Conservation (phyloP, 2,888 invertebrate species). For the Eudemis profundana region DNA sequence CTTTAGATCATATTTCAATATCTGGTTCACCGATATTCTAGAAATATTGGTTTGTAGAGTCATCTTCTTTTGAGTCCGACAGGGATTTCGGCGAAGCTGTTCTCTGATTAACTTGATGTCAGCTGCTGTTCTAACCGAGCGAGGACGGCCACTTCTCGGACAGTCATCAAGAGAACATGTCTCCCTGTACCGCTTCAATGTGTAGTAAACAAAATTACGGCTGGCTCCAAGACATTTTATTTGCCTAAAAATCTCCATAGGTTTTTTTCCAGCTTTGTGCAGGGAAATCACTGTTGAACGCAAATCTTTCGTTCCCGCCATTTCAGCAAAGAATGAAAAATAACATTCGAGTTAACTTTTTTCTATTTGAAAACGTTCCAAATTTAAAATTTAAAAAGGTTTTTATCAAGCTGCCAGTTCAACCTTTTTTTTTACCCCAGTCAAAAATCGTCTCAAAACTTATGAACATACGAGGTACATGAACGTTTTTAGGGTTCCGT, state of each 20-base stretch:
- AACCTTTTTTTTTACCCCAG: neutral
- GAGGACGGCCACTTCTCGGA: too few species aligned
- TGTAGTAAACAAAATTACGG: neutral
- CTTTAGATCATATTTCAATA: too few species aligned
- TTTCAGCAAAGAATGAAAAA: slow-evolving; percentile 2
- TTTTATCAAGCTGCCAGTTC: neutral
- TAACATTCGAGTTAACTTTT: too few species aligned
- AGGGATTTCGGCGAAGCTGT: too few species aligned
- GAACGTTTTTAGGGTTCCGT: too few species aligned
- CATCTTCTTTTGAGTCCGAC: too few species aligned
- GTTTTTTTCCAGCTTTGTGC: neutral
- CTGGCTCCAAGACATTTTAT: neutral
- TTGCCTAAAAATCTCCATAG: neutral
- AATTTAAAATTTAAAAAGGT: neutral
- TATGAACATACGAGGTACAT: slow-evolving; percentile 1
- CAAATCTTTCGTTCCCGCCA: slow-evolving; percentile 2
- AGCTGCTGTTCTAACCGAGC: too few species aligned
- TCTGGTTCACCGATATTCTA: too few species aligned
- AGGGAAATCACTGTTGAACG: too few species aligned
- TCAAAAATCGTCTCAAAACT: neutral
- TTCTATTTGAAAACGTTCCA: neutral
- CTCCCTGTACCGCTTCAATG: neutral
- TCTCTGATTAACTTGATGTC: too few species aligned
- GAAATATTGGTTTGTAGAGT: too few species aligned
- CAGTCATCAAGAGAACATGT: too few species aligned